These are phyloP conservation scores for Scartelaos histophorus DNA, from an alignment of 2,113 vertebrate species.

Conservation along the genomic window DNA sequence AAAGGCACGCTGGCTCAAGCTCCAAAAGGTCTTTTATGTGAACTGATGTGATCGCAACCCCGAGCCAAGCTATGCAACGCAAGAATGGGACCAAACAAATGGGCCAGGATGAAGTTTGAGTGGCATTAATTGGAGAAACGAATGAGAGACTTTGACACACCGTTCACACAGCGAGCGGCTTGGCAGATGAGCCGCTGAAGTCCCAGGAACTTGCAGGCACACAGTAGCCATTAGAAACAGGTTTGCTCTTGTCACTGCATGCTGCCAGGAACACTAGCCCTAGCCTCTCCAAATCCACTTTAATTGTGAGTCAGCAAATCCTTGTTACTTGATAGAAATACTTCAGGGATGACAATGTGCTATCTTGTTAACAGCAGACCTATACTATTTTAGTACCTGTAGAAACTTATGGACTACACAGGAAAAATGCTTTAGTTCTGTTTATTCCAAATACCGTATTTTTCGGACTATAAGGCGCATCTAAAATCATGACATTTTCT, in stretches of 20 bases:
- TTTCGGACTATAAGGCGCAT: no score
- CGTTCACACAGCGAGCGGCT: constrained; percentile 30
- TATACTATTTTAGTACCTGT: neutral
- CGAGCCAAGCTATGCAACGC: constrained; percentile 24
- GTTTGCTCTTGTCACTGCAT: constrained; percentile 21
- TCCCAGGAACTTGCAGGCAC: constrained; percentile 18
- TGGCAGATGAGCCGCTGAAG: constrained; percentile 42
- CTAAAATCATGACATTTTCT: no score
- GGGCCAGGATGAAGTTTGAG: constrained; percentile 42
- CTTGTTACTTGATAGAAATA: neutral
- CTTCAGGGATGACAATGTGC: constrained; percentile 11
- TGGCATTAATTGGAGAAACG: constrained; percentile 59
- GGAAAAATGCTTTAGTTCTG: neutral
- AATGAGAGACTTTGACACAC: constrained; percentile 48
- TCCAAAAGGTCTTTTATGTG: constrained; percentile 50
- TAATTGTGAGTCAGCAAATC: constrained; percentile 24
- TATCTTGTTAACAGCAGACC: neutral
- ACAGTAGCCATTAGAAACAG: constrained; percentile 35
- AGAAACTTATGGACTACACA: neutral
- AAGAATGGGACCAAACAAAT: constrained; percentile 42
- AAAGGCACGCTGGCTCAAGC: constrained; percentile 58
- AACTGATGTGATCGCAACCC: constrained; percentile 51
- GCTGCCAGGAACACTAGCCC: constrained; percentile 5
- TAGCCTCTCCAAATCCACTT: constrained; percentile 7
- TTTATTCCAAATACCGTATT: no score